Base-by-base conservation (phyloP, 2,113 vertebrate genomes). In the Camelus bactrianus region DNA sequence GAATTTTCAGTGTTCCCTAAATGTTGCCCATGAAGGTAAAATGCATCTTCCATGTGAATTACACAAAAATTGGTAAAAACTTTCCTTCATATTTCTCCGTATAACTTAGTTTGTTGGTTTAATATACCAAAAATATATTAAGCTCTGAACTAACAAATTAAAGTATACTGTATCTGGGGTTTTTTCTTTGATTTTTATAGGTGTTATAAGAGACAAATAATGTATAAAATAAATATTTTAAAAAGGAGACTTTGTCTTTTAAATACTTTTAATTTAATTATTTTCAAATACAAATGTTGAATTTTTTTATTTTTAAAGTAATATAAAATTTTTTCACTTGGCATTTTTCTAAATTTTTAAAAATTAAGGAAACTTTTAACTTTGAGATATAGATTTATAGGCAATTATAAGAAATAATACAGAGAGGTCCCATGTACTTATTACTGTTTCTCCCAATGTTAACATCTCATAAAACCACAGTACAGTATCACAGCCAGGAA, bases 181-280 rank as follows among this genome's bases (percentile, higher is more conserved):
- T 42, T 79, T 94, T 92, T 15, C 30, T 86, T 77, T 69, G 7
- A 22, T 80, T 70, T 90, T 92, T 42, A 42, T 58, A 60, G n/a
- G 35, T 79, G 8, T 15, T 28, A 42, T 70, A 84, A 38, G 16
- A 72, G 38, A 54, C 0, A 8, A 35, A 60, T 56, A 60, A 42
- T 81, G 93, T 91, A 90, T 28, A 58, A 87, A 86, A 67, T 6
- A 94, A 67, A 75, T 19, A 46, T 32, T 85, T 85, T 77, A 50
- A 90, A 92, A 60, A 75, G 10, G 17, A 5, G 1, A 50, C 3
- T 82, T 80, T 48, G 3, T 17, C 7, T 92, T 85, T 93, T 56
- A 89, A 84, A 62, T 48, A 14, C 3, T 81, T 91, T 91, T 54
- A 79, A 91, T 67, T 26, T 50, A 77, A 64, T 82, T n/a, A 30